Percentiles rank a stretch among this genome's conserved stretches.
Conservation (phyloP, 2,113 vertebrate species). For the Eurystomus gularis region DNA sequence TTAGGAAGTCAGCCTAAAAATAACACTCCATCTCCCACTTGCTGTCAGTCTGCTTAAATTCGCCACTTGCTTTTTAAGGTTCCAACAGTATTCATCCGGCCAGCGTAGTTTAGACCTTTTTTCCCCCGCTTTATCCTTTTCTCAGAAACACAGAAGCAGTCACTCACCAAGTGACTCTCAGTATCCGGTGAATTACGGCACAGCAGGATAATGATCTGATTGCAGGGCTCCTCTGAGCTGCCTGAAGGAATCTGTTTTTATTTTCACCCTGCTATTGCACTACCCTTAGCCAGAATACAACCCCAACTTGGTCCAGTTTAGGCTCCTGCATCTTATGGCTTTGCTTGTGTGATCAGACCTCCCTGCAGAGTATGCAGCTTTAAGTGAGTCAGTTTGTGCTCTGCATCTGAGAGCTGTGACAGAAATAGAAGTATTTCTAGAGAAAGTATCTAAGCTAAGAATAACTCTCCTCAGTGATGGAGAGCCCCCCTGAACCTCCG, state of each 20-base stretch:
- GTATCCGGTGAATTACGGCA: neutral
- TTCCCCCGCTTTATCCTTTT: neutral
- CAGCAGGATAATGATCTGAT: neutral
- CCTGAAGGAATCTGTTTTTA: neutral
- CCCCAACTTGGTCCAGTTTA: neutral
- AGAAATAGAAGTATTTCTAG: neutral
- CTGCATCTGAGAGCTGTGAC: neutral
- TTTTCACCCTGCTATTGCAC: neutral
- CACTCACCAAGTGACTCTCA: neutral
- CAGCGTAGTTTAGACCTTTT: neutral
- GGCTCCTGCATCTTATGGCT: neutral
- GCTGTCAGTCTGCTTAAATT: neutral
- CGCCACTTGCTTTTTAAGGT: neutral
- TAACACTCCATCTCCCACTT: neutral
- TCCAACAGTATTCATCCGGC: neutral
- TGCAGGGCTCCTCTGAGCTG: neutral
- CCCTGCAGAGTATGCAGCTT: neutral
- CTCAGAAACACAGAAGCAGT: neutral
- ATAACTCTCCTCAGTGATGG: neutral
- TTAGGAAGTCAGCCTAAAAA: constrained; percentile 20
- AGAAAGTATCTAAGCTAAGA: neutral
- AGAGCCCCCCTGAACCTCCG: neutral
- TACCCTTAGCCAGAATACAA: neutral
- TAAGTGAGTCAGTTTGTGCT: fast-evolving
- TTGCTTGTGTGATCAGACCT: neutral